Evolutionary conservation across 2,113 vertebrate genomes (phyloP), one percentile per base, ranked within the genome.

Genomic region (Paramormyrops kingsleyae): DNA sequence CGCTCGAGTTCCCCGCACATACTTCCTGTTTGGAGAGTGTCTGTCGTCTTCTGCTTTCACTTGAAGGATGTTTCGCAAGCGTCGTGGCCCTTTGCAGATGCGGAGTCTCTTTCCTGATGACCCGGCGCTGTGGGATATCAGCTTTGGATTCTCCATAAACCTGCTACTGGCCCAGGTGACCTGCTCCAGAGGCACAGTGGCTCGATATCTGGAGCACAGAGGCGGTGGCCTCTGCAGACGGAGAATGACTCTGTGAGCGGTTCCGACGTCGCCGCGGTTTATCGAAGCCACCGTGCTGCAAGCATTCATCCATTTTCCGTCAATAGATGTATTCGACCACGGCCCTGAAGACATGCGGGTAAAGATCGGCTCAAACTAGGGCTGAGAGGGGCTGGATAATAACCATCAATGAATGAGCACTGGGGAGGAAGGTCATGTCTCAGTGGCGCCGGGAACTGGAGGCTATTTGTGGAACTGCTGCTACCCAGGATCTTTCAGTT

Each of bases 401-500:
- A 87, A 87, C 84, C 9, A 31, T 12, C 46, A 15, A n/a, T 31
- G 50, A 87, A 27, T 52, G 21, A 49, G n/a, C 49, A 24, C 13
- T 13, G 49, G 15, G 84, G 15, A 15, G 27, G 13, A 12, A 31
- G 49, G 85, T 8, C 46, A 87, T 9, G 47, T 84, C 85, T 50
- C n/a, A 50, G 85, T 7, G 49, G n/a, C 47, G 12, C 46, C 6
- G 1, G 85, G n/a, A 31, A 53, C n/a, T n/a, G 49, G 1, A 3
- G 42, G 46, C 17, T 47, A 35, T 89, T 70, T 49, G 66, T 42
- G 24, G 5, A 24, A 47, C 46, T 46, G n/a, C 7, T 83, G 85
- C 80, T 88, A 49, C 27, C 62, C 85, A 56, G 70, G 31, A 59
- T 21, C 21, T 62, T 87, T 77, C 85, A 87, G 87, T 90, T 90